Conservation (phyloP, 2,888 invertebrate genomes). For the Drosophila mimica region DNA sequence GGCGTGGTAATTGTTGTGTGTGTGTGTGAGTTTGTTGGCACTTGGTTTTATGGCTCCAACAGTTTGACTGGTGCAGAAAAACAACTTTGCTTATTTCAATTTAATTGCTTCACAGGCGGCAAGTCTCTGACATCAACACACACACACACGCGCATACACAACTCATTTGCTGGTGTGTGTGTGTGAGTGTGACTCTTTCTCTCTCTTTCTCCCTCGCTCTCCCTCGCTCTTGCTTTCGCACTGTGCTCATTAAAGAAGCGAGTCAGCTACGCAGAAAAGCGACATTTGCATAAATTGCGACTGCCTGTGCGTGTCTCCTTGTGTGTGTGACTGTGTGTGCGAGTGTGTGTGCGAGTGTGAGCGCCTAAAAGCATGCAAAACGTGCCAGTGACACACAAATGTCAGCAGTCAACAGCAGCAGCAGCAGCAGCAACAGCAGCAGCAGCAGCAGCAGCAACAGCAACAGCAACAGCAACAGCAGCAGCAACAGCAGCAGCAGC, state of each 20-base stretch:
- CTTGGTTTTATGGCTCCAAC: constrained; percentile 32
- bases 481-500: constrained; percentile 18
- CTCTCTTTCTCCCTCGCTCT: neutral
- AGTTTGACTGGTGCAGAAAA: constrained; percentile 44
- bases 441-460: too few species aligned
- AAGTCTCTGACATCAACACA: constrained; percentile 41
- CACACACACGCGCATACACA: constrained; percentile 13
- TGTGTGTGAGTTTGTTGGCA: constrained; percentile 21
- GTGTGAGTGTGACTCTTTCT: neutral
- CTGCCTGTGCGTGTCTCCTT: constrained; percentile 14
- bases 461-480: constrained; percentile 12
- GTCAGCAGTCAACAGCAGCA: constrained; percentile 55
- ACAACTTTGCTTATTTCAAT: constrained; percentile 59
- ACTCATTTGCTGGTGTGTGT: constrained; percentile 47
- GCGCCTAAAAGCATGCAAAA: constrained; percentile 64
- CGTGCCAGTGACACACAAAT: constrained; percentile 80
- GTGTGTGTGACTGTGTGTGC: constrained; percentile 9
- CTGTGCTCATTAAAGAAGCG: constrained; percentile 75
- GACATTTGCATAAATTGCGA: constrained; percentile 71
- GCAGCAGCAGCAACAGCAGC: constrained; percentile 12
- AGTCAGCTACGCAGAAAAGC: constrained; percentile 76
- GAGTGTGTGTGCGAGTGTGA: constrained; percentile 17
- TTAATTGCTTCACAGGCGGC: constrained; percentile 70
- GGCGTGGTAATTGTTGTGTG: constrained; percentile 1
- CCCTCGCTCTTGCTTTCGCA: constrained; percentile 11